Base-by-base conservation (phyloP, 2,888 invertebrate species). In the Melanophora roralis region DNA sequence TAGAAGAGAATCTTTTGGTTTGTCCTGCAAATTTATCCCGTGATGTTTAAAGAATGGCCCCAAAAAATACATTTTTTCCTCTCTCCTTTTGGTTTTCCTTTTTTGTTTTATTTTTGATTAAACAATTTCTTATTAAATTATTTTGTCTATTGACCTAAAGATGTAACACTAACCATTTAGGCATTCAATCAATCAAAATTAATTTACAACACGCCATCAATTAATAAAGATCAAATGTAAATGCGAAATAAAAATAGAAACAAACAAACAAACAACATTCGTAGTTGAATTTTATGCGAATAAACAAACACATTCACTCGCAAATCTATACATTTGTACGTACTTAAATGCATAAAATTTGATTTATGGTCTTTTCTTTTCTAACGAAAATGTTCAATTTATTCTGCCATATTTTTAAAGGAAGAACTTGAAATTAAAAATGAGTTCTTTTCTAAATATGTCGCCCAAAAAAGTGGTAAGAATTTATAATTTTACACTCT, bases 131-230 rank as follows among this genome's bases (percentile, higher is more conserved):
- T 11, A 76, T 80, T 76, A 80, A 80, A 76, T 59, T 36, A 59
- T 68, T 76, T 64, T 68, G 72, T 72, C 76, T 76, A 73, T 80
- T 80, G 80, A 76, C 80, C 80, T 38, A 80, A 62, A 80, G 76
- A 21, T 64, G 59, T 76, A 73, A 68, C 80, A 64, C 57, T 55
- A 27, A 47, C 36, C 62, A 45, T 27, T 27, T 53, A 75, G 47
- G 21, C 55, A 73, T 64, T 64, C 72, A 72, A 82, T 82, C 82
- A 82, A 82, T 82, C 82, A 82, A 78, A 73, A 75, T 74, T 81
- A 82, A 81, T 81, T 82, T 82, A 75, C 75, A 77, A 78, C 78
- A 77, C 78, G 71, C 78, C 67, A 82, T 71, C 82, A 81, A 82
- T 81, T 82, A 81, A 82, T 78, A 76, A 80, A 62, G n/a, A n/a